Percentiles rank a stretch among this genome's conserved stretches.
Conservation (phyloP, 2,113 vertebrate species). For the Anarhynchus alexandrinus region DNA sequence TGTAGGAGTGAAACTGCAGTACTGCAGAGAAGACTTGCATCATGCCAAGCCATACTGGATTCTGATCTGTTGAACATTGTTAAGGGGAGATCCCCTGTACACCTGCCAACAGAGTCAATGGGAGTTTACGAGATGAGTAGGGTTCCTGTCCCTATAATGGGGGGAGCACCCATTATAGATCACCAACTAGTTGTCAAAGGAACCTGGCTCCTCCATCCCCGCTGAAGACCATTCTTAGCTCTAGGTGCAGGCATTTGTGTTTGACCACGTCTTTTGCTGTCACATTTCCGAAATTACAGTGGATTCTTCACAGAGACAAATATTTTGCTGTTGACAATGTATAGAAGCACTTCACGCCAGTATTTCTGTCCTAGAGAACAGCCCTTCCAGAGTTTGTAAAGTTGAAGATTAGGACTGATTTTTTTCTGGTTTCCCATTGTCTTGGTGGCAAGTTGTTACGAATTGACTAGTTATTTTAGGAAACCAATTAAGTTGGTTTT, state of each 20-base stretch:
- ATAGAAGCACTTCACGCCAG: not conserved
- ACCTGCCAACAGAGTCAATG: not conserved
- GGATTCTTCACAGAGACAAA: not conserved
- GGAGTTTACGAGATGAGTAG: not conserved
- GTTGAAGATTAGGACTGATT: not conserved
- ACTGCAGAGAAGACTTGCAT: not conserved
- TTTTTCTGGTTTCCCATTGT: not conserved
- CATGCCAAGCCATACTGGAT: not conserved
- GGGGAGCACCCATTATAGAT: not conserved
- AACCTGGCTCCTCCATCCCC: not conserved
- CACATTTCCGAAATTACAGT: not conserved
- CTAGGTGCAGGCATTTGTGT: not conserved
- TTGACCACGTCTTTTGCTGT: not conserved
- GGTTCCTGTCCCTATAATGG: not conserved
- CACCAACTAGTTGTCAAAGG: not conserved
- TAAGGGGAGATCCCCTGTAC: not conserved
- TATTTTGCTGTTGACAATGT: not conserved
- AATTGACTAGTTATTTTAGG: not conserved
- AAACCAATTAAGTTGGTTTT: not conserved
- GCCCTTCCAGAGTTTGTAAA: not conserved
- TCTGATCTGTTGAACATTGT: not conserved
- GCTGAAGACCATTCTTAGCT: not conserved
- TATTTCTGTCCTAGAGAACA: not conserved
- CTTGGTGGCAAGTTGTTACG: not conserved
- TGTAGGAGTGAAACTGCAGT: not conserved